Percentiles rank a stretch among this genome's conserved stretches.
Evolutionary conservation across 2,113 vertebrate species (phyloP).

Genomic region (Natator depressus): DNA sequence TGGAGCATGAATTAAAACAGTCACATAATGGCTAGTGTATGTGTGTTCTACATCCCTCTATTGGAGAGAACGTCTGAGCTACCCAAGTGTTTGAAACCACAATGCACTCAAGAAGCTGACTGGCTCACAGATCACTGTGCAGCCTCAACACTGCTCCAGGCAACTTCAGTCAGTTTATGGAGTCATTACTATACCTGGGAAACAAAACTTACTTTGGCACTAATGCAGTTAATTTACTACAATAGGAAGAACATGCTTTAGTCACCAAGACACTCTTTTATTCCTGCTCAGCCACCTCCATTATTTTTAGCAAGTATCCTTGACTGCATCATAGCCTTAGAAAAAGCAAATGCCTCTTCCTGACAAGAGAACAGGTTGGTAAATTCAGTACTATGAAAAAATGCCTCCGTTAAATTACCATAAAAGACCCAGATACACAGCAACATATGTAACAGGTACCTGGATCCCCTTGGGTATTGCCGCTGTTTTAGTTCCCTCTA

Average conservation of each 20-base stretch:
- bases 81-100: fast-evolving
- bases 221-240: fast-evolving
- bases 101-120: neutral
- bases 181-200: neutral
- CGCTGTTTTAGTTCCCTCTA: neutral
- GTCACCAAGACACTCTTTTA: neutral
- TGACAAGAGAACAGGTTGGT: neutral
- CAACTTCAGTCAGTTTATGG: fast-evolving
- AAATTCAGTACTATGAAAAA: neutral
- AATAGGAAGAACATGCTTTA: neutral
- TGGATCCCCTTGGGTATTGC: neutral
- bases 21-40: neutral
- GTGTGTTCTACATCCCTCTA: neutral
- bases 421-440: neutral
- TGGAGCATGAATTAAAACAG: neutral
- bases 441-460: neutral
- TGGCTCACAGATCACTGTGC: neutral
- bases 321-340: fast-evolving
- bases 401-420: neutral
- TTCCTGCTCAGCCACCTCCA: neutral
- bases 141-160: neutral
- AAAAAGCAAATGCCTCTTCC: neutral
- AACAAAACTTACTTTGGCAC: neutral
- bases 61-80: neutral
- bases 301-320: neutral